A percentile compares a stretch with the other conserved stretches of the same genome.
These are phyloP conservation scores for Eublepharis macularius DNA, from an alignment of 2,113 vertebrate species.

Conservation along the genomic window DNA sequence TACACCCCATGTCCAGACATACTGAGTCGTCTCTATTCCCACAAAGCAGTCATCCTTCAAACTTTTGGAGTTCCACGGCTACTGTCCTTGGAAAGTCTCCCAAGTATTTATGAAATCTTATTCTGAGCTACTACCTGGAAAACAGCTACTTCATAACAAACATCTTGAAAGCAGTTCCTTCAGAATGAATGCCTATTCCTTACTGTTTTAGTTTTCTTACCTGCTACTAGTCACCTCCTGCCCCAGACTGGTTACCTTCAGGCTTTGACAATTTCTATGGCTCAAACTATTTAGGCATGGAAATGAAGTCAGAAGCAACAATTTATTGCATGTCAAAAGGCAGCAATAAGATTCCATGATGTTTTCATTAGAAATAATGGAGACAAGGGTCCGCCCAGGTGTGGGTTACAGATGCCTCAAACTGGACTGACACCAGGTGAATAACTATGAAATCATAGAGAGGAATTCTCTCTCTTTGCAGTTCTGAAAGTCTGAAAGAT, in stretches of 20 bases:
- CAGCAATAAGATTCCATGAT: not conserved
- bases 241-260: not conserved
- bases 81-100: not conserved
- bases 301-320: not conserved
- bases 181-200: not conserved
- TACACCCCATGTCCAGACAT: too few species aligned
- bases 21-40: too few species aligned
- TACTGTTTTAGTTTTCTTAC: not conserved
- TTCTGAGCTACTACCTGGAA: not conserved
- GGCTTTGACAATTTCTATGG: not conserved
- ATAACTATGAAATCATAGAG: not conserved
- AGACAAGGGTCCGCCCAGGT: not conserved
- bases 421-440: not conserved
- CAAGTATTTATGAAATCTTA: not conserved
- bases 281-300: not conserved
- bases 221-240: not conserved
- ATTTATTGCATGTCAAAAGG: too few species aligned
- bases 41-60: not conserved
- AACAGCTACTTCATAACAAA: not conserved
- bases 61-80: not conserved
- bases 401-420: not conserved
- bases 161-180: not conserved
- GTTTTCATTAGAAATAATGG: not conserved
- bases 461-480: too few species aligned
- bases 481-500: too few species aligned